phyloP scores from a whole-genome alignment of 2,113 vertebrate species.

The Ochotona curzoniae region DNA sequence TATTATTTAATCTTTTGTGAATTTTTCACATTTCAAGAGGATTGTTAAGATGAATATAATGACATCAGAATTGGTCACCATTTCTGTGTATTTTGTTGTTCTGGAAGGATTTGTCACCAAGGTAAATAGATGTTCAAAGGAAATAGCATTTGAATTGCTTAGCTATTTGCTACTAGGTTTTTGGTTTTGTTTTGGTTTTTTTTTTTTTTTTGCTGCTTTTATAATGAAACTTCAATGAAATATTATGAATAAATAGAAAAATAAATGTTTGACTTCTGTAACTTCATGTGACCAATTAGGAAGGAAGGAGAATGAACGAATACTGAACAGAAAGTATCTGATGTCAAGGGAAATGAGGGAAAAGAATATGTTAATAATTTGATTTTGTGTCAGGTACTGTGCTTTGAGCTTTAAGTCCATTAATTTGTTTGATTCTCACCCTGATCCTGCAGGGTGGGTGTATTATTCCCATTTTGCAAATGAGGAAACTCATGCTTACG shows the following conservation, averaged over 20 bases:
- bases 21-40: constrained; percentile 40
- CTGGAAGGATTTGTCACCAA: constrained; percentile 25
- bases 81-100: constrained; percentile 31
- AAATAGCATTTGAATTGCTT: constrained; percentile 52
- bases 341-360: neutral
- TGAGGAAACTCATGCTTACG: constrained; percentile 48
- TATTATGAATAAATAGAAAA: constrained; percentile 46
- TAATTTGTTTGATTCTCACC: constrained; percentile 51
- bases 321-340: constrained; percentile 43
- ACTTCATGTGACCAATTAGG: constrained; percentile 14
- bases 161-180: constrained; percentile 35
- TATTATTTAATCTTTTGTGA: constrained; percentile 42
- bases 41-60: constrained; percentile 13
- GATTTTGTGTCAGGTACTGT: constrained; percentile 55
- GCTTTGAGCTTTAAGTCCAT: constrained; percentile 60
- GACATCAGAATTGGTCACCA: constrained; percentile 34
- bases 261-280: constrained; percentile 48
- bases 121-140: constrained; percentile 55
- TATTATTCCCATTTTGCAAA: constrained; percentile 39
- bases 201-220: constrained; percentile 45
- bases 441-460: neutral
- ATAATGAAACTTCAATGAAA: constrained; percentile 8
- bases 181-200: neutral
- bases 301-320: constrained; percentile 49
- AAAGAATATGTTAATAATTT: constrained; percentile 29